Conservation (phyloP, 1,140 invertebrate species). For the Camponotus vicinus region DNA sequence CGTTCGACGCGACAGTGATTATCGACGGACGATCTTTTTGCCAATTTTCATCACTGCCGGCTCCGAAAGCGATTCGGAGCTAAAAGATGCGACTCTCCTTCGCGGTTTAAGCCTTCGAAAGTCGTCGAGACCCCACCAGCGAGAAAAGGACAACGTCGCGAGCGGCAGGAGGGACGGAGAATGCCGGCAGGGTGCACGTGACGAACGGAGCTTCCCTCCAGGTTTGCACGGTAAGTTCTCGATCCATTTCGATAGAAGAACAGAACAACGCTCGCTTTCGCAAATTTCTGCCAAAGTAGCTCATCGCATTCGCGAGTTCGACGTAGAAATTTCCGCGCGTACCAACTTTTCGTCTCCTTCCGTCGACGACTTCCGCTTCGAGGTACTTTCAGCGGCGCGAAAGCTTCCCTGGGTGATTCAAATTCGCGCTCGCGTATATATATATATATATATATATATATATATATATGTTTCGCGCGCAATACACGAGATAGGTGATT, state of each 20-base stretch:
- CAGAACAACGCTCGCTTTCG: neutral
- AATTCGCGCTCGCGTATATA: neutral
- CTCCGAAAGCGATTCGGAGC: neutral
- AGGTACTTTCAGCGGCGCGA: constrained; percentile 39
- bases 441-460: too few species aligned
- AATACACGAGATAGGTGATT: constrained; percentile 19
- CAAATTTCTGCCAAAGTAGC: neutral
- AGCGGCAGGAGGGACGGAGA: constrained; percentile 44
- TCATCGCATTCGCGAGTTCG: neutral
- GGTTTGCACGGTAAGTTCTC: constrained; percentile 67
- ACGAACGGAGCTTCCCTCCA: constrained; percentile 73
- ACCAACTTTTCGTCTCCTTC: neutral
- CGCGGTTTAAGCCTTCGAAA: neutral
- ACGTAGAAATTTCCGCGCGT: neutral
- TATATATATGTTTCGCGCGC: neutral
- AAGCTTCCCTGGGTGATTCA: constrained; percentile 4
- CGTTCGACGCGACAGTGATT: neutral
- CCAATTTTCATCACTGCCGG: constrained; percentile 6
- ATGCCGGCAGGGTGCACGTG: constrained; percentile 71
- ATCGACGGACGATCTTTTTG: constrained; percentile 11
- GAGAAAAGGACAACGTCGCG: constrained; percentile 23
- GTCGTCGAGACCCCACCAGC: neutral
- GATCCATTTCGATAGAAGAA: neutral
- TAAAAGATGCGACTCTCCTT: constrained; percentile 25
- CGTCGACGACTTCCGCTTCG: neutral